Evolutionary conservation across 2,888 invertebrate species (phyloP), one percentile per base, ranked within the genome.

Genomic region (Cylindroiulus punctatus): DNA sequence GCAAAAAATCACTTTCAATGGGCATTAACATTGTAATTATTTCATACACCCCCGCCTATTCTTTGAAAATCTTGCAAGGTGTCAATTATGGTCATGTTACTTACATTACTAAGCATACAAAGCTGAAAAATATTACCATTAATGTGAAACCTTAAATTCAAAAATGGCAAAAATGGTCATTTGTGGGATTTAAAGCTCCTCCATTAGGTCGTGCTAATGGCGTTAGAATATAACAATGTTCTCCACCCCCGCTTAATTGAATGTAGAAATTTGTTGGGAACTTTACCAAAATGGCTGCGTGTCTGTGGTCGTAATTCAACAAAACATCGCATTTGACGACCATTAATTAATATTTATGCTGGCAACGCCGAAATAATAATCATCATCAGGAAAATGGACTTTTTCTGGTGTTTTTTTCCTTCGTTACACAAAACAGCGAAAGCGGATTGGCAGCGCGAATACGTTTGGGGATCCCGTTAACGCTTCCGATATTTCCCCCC

Each of bases 401-500:
- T 52, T 52, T n/a, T 52, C 19, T 19, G 52, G 8, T 44, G 44
- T 0, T 44, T 44, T 44, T 52, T 52, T n/a, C n/a, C n/a, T 19
- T 52, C 52, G 52, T n/a, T 52, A 52, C 19, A 4, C 52, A 52
- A n/a, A 52, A 52, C 52, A n/a, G 17, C 7, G n/a, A 1, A 52
- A n/a, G n/a, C 19, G 52, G 10, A 52, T 52, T 52, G 52, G n/a
- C n/a, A n/a, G 3, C n/a, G n/a, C 0, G 52, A 52, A 52, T 19
- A 17, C 52, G n/a, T 52, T 52, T 52, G 52, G 52, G 52, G 52
- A 52, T 52, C 52, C 52, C 12, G 52, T 52, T 52, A 52, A 52
- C 52, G n/a, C 52, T n/a, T 52, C 52, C 52, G n/a, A 52, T 52
- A 52, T 52, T 52, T 52, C n/a, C 52, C 42, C 47, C 52, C n/a